Evolutionary conservation across 1,140 invertebrate genomes (phyloP), one percentile per base, ranked within the genome.

Genomic region (Himalopsyche phryganea): DNA sequence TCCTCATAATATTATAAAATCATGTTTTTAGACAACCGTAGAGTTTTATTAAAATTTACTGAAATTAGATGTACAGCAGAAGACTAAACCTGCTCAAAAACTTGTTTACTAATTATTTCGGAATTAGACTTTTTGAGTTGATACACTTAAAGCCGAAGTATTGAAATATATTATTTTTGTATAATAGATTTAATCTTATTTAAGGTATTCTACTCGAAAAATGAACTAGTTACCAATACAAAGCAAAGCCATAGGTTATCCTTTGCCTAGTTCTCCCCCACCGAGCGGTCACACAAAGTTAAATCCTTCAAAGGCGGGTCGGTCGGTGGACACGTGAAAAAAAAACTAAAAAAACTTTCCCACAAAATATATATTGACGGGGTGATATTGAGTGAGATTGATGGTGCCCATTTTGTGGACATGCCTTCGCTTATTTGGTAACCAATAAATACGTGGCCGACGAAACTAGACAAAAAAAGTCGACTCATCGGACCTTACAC

Each of bases 351-450:
- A n/a, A 63, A 63, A 58, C 50, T 49, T 58, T 45, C 20, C 55
- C 50, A 33, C 60, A 54, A 58, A 28, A 28, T 28, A 28, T 52
- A 40, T 63, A 63, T 63, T 63, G 60, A 58, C 60, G 48, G 38
- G 28, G 28, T 19, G 47, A 63, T 58, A 63, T 63, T 63, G 60
- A 63, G 60, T 58, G 60, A 63, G 60, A 63, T 63, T 63, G 60
- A 63, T 63, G 56, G 32, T 44, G 32, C 35, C 41, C 40, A 40
- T 35, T 57, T 40, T 23, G 36, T 15, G 41, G 44, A 46, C 48
- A 14, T 50, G 7, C 6, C 15, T 13, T 40, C 11, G 11, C n/a
- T 40, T 40, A 40, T 40, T 40, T 15, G 42, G 18, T 4, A 19
- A 17, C 17, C 17, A 17, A 45, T 45, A 45, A 15, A 17, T 45